Evolutionary conservation across 2,888 invertebrate species (phyloP), one percentile per base, ranked within the genome.

Genomic region (Meteorus colon): DNA sequence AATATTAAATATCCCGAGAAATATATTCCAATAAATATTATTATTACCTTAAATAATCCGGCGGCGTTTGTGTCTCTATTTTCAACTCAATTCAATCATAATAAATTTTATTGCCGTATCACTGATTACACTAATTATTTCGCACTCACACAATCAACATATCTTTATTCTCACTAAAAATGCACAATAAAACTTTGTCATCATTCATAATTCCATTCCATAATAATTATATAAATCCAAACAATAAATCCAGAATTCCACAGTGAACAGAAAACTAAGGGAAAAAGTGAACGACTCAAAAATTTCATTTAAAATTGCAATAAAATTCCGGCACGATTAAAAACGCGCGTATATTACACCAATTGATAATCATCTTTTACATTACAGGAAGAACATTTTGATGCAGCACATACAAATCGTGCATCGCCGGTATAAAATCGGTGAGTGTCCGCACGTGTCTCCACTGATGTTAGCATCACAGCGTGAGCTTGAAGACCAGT

Each of bases 401-500:
- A 48, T 48, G 16, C 16, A 48, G 2, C 48, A n/a, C n/a, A n/a
- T 48, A 41, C 8, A 62, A 24, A 31, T 16, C 62, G 24, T 29
- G 16, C 16, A 6, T 31, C 63, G 16, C n/a, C 31, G n/a, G 37
- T 19, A 19, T 37, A 59, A 59, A 59, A 37, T 55, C 59, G 41
- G 55, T 59, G 55, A 70, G 34, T 70, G 70, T 70, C 70, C 70
- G 59, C 70, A 59, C 59, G 70, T 34, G 59, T 60, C 27, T 55
- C 34, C 34, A 31, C 31, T 29, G 60, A 59, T 29, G 70, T 70
- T 59, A 70, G 41, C 41, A 41, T 41, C 41, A 41, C 41, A 41
- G 55, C 34, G 55, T 59, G 70, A 59, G 70, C 59, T 70, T 59
- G 70, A 70, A 70, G 70, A 70, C 70, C 70, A 59, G 70, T 70